These are phyloP conservation scores for Tachuris rubrigastra DNA, from an alignment of 2,113 vertebrate species.

Conservation along the genomic window DNA sequence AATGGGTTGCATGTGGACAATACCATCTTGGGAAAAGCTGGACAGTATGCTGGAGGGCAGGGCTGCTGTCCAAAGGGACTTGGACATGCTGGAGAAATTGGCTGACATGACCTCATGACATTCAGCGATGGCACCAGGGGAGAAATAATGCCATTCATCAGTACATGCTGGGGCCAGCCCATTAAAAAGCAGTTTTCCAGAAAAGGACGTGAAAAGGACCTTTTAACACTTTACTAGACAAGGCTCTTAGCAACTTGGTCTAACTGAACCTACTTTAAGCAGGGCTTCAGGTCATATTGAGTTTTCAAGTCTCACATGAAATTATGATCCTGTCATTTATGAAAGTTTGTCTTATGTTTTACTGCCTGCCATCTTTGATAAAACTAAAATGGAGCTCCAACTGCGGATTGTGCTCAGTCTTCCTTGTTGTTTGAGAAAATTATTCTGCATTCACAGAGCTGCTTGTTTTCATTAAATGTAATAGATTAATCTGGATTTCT, in stretches of 20 bases:
- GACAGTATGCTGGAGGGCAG: background rate
- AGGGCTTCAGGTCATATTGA: background rate
- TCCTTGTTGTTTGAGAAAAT: background rate
- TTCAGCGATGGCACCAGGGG: fast-evolving
- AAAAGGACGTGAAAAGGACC: background rate
- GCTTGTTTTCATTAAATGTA: background rate
- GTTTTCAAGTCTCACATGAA: background rate
- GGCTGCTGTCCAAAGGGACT: background rate
- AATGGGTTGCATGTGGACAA: background rate
- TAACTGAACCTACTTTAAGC: background rate
- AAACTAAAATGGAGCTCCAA: background rate
- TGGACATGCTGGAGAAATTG: background rate
- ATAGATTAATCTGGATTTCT: background rate
- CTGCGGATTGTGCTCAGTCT: background rate
- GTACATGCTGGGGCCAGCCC: fast-evolving
- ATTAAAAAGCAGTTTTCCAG: background rate
- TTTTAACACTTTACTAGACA: background rate
- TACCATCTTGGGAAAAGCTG: background rate
- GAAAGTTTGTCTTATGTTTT: background rate
- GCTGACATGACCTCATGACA: background rate
- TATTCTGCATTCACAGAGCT: background rate
- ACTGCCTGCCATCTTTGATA: background rate
- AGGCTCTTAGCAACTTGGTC: background rate
- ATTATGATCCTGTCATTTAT: background rate
- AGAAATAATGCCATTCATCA: background rate